These are phyloP conservation scores for Hystrix cristata DNA, from an alignment of 2,113 vertebrate species.

Conservation along the genomic window DNA sequence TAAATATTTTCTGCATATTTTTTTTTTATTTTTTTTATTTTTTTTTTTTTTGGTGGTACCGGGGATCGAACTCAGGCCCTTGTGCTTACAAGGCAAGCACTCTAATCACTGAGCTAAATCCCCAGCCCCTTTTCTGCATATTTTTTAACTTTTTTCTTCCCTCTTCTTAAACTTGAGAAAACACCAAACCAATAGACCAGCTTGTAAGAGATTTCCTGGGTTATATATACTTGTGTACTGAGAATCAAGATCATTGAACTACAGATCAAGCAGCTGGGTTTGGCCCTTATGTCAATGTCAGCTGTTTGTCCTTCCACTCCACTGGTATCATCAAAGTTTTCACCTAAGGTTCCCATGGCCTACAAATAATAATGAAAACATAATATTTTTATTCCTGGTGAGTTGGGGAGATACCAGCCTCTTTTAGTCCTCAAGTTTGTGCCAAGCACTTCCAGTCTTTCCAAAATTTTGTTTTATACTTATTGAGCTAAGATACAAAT, in stretches of 20 bases:
- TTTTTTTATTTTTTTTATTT: no score
- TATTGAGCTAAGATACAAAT: not conserved
- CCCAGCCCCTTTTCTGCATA: not conserved
- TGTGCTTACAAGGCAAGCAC: no score
- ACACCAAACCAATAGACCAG: not conserved
- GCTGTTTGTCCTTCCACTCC: not conserved
- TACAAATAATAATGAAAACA: not conserved
- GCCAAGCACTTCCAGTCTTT: slow-evolving; percentile 8
- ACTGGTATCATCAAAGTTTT: not conserved
- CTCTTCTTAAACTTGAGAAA: not conserved
- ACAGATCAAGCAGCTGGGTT: not conserved
- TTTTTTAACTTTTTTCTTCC: not conserved
- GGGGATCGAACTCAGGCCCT: no score
- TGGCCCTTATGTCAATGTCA: not conserved
- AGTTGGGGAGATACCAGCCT: not conserved
- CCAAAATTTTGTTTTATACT: not conserved
- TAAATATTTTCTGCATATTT: not conserved
- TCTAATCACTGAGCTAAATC: no score
- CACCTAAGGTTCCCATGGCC: not conserved
- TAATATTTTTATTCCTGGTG: not conserved
- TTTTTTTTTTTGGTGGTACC: no score
- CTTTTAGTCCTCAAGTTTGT: slow-evolving; percentile 1
- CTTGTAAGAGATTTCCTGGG: not conserved
- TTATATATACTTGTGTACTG: slow-evolving; percentile 5
- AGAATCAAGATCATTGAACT: not conserved